Base-by-base conservation (phyloP, 2,888 invertebrate genomes). In the Leptinotarsa rubiginosa region DNA sequence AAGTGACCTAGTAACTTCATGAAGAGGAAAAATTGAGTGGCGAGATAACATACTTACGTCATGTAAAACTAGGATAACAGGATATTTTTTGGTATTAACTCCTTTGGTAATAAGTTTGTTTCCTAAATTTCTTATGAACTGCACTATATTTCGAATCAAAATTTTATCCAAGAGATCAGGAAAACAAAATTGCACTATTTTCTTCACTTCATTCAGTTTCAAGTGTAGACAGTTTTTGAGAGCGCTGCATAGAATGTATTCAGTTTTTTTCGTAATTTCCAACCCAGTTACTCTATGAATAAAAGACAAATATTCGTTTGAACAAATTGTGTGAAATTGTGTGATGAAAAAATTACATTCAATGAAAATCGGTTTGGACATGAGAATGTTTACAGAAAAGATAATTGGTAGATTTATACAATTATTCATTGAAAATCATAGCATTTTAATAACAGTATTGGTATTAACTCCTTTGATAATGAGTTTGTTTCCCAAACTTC, bases 41-140 rank as follows among this genome's bases (percentile, higher is more conserved):
- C 56, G 18, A 22, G 50, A 50, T 50, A 16, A 13, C 5, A 56
- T 65, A 78, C 75, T 80, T 86, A 93, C 93, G 87, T 93, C 93
- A 87, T 93, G 93, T n/a, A 93, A 87, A 79, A 93, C 91, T 76
- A 94, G 86, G 81, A 94, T 89, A 65, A 93, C 89, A 0, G 92
- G 92, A 86, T 91, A 89, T 67, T 92, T 87, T 75, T 88, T 75
- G 4, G 47, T 25, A 62, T 75, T 89, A 0, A 89, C 89, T 66
- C 86, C 86, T 82, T 87, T 88, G 77, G 91, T 81, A 0, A 74
- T 80, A 1, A 85, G 81, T 86, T 89, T 88, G 64, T 88, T 87
- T 2, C 87, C 87, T 41, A 84, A 81, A 59, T 88, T 87, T 73
- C 87, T 89, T 1, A 90, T 85, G 54, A 83, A 82, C 31, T 81